Base-by-base conservation (phyloP, 2,797 vertebrate genomes). In the Oryzias dopingdopingensis region DNA sequence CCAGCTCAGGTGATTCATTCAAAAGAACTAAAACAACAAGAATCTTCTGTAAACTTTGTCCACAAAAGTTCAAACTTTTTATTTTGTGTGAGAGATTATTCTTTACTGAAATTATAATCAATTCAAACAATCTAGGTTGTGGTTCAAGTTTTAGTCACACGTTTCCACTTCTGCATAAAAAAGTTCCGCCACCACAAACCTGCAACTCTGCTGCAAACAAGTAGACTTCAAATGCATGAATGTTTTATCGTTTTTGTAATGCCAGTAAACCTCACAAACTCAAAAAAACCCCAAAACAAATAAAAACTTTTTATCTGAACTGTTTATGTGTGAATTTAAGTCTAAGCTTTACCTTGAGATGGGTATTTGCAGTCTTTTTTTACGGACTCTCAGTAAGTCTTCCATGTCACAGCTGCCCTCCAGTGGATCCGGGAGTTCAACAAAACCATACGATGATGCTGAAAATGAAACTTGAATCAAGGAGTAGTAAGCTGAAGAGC, bases 291-390 rank as follows among this genome's bases (percentile, higher is more conserved):
- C 0, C 5, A 26, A 26, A 29, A 5, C 1, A 26, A 1, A 5
- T 26, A 26, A 26, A 26, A 10, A 32, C 2, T 6, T 6, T 26
- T 26, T 26, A 26, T 26, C 26, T 6, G 5, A 37, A 56, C 17
- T 5, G 18, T 58, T 7, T 40, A 47, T n/a, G 4, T 54, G 14
- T 4, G 32, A 6, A 26, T 42, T 26, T 40, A 7, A 51, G 46
- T 46, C 20, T 46, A 5, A 46, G 49, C 61, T 90, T 92, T 93
- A 94, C 93, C 93, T 92, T 77, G 90, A 87, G 73, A 93, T 92
- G 59, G 93, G 92, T 51, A 90, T 89, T 81, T 92, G 92, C 42
- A 94, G 92, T 42, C 90, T 87, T 83, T 91, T 91, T 86, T 90
- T 92, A 70, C 88, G 92, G 61, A 93, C 91, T 79, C 89, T 81